Conservation (phyloP, 1,140 invertebrate species). For the Bathynomus jamesi region DNA sequence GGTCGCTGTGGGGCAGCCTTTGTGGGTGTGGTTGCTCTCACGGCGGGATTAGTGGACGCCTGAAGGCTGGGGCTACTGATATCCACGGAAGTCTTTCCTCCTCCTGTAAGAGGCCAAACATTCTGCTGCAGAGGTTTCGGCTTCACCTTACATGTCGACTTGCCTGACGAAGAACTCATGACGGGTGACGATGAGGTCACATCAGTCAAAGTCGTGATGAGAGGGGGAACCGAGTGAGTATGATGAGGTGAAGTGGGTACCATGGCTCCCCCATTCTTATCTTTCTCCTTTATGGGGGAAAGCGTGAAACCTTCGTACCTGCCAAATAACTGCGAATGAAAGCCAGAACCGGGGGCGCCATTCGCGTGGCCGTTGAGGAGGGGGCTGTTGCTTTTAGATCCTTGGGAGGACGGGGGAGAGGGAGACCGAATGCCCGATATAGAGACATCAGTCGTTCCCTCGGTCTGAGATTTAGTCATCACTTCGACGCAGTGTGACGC, state of each 20-base stretch:
- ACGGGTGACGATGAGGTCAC: background rate
- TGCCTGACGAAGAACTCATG: background rate
- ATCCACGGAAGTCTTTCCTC: conserved; percentile 11
- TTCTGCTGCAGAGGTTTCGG: background rate
- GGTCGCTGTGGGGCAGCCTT: conserved; percentile 17
- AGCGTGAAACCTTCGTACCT: conserved; percentile 29
- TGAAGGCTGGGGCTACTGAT: conserved; percentile 34
- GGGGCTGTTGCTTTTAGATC: conserved; percentile 35
- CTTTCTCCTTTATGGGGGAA: conserved; percentile 22
- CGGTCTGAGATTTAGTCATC: background rate
- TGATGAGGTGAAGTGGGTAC: conserved; percentile 9
- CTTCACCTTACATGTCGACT: background rate
- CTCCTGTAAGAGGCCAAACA: background rate
- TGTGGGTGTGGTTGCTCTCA: conserved; percentile 8
- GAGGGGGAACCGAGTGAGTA: background rate
- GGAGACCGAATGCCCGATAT: conserved; percentile 11
- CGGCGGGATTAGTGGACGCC: conserved; percentile 32
- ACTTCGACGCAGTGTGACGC: background rate
- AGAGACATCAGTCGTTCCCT: background rate
- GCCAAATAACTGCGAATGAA: conserved; percentile 18
- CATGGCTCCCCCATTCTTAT: background rate
- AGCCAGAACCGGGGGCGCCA: background rate
- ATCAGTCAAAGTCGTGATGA: background rate
- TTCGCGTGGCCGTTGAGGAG: conserved; percentile 35
- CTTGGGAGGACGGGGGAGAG: conserved; percentile 28